A percentile compares a stretch with the other conserved stretches of the same genome.
These are phyloP conservation scores for Psylliodes chrysocephalus DNA, from an alignment of 2,888 invertebrate species.

Conservation along the genomic window DNA sequence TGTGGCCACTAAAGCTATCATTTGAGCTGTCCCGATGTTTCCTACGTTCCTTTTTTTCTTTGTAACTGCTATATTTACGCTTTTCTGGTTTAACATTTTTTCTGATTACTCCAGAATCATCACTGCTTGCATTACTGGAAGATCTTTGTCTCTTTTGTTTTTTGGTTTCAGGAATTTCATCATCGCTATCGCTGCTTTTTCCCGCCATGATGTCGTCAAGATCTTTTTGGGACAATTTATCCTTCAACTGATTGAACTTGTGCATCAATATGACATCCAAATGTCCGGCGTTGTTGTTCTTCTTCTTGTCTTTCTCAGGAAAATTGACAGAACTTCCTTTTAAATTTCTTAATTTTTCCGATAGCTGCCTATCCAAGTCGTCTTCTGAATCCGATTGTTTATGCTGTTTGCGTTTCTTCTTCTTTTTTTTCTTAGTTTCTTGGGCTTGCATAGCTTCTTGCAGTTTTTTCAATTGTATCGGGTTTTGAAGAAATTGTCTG, in stretches of 20 bases:
- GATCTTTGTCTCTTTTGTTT: constrained; percentile 42
- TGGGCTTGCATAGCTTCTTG: constrained; percentile 78
- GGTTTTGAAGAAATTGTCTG: constrained; percentile 88
- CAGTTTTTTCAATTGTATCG: constrained; percentile 87
- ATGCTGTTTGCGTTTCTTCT: constrained; percentile 61
- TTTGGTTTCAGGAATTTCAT: constrained; percentile 48
- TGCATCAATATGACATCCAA: constrained; percentile 77
- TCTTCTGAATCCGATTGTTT: constrained; percentile 53
- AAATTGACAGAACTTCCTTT: too few relatives aligned
- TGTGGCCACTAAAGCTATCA: too few relatives aligned
- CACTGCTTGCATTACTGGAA: constrained; percentile 27
- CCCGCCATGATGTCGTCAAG: constrained; percentile 62
- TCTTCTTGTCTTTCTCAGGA: constrained; percentile 53
- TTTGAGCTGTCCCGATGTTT: constrained; percentile 40
- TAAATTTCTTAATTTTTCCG: constrained; percentile 55
- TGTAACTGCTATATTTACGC: neutral
- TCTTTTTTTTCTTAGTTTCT: constrained; percentile 67
- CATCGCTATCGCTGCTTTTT: constrained; percentile 55
- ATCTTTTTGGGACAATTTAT: constrained; percentile 64
- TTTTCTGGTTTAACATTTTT: neutral
- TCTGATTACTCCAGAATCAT: constrained; percentile 27
- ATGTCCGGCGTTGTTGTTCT: constrained; percentile 65
- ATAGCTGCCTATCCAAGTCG: constrained; percentile 55
- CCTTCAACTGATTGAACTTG: constrained; percentile 75
- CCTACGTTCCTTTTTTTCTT: neutral